Base-by-base conservation (phyloP, 2,888 invertebrate genomes). In the Drosophila greeni region DNA sequence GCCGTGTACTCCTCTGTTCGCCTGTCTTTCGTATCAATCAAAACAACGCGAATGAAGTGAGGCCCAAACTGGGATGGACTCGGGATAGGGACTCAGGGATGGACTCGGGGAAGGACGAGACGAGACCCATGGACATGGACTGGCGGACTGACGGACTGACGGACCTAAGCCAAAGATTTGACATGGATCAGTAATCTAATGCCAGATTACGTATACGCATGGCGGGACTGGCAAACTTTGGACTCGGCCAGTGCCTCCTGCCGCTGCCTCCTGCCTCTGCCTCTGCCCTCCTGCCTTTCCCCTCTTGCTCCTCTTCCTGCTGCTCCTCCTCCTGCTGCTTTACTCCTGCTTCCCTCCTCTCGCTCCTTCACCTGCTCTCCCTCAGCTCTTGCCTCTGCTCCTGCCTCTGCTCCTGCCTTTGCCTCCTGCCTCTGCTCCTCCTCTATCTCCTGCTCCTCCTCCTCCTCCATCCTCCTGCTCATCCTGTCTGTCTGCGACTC, bases 151-250 rank as follows among this genome's bases (percentile, higher is more conserved):
- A 1, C 29, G 55, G 54, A 70, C 39, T 47, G 66, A 66, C 66
- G 56, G 43, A 64, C 84, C 81, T 86, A 86, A 88, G 87, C 88
- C 86, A 85, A 85, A 87, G 88, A 88, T 88, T 88, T 88, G 87
- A 88, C 88, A 88, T 88, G 88, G 88, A 88, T 88, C 88, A 88
- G 88, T 87, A 87, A 87, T 87, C 88, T 88, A 88, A 88, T 88
- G 78, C 88, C 87, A 86, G 88, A 88, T 88, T 88, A 88, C 87
- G 86, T 87, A 87, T 88, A 86, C 85, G 84, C 86, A 86, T 85
- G 86, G 83, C 79, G 75, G 64, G 73, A 70, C 70, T 58, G 65
- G 67, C 61, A 65, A 67, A 62, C 62, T 67, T 79, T 62, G 61
- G 60, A 37, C 72, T 59, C 56, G 39, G 56, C 36, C 60, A 16